Evolutionary conservation across 2,797 vertebrate genomes (phyloP), one percentile per base, ranked within the genome.

Genomic region (Chelmon rostratus): DNA sequence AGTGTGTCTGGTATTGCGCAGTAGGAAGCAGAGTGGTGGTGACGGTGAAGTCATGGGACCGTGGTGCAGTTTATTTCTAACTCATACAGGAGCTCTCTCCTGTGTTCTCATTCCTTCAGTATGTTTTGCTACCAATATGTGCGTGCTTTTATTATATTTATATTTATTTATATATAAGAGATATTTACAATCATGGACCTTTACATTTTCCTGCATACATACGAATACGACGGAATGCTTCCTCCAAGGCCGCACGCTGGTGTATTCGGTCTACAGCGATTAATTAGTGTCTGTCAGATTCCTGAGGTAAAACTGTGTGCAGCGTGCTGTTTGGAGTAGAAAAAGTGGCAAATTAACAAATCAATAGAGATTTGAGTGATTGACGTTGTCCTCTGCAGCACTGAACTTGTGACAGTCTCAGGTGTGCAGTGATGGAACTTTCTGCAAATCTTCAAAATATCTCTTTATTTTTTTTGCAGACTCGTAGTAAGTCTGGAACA

Each of bases 401-500:
- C n/a, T 53, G 16, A 66, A 59, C 19, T 2, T 31, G 9, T 2
- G 5, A 25, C 46, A 13, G 38, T 56, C 28, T 79, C 64, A 16
- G 53, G 47, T 69, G 54, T 59, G 44, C 47, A 0, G 37, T 31
- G 53, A 35, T 61, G 5, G 25, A 82, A 84, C 63, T 73, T 86
- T 44, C 33, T 59, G 28, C 47, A 53, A 68, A 70, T 82, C 71
- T 63, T 77, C 40, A 35, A 46, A 79, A 76, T 50, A 58, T 68
- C 56, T 70, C 71, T 82, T 78, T 79, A 76, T 85, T 88, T 31
- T 85, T 88, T 31, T 86, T 54, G 54, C 58, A 87, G 82, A 78
- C 69, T 78, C 0, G 6, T 31, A 19, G 25, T 80, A 86, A 85
- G 75, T 86, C 79, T 88, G 56, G 21, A 86, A 86, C 72, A 74